Percentiles rank a stretch among this genome's conserved stretches.
Evolutionary conservation across 2,113 vertebrate genomes (phyloP).

Genomic region (Thunnus thynnus): DNA sequence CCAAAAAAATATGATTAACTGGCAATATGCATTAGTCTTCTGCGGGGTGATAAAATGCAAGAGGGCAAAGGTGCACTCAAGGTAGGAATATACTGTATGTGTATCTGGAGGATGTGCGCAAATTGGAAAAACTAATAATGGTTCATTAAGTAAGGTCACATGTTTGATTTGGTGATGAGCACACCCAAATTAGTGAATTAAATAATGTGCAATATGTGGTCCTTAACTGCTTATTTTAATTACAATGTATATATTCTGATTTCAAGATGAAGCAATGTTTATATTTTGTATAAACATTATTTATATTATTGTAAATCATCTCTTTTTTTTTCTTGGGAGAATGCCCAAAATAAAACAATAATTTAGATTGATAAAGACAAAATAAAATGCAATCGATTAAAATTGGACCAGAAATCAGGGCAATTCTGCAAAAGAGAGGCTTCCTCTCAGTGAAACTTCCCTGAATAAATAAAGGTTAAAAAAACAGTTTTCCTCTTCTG

Average conservation of each 20-base stretch:
- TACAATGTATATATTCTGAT: no score
- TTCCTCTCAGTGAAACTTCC: no score
- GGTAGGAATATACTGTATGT: conserved; percentile 3
- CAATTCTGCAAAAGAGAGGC: no score
- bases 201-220: neutral
- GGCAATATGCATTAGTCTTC: conserved; percentile 52
- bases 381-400: conserved; percentile 23
- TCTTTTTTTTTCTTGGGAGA: neutral
- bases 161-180: neutral
- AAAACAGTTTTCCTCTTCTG: conserved; percentile 15
- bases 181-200: neutral
- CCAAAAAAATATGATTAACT: conserved; percentile 60
- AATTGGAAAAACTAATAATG: conserved; percentile 9
- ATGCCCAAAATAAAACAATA: neutral
- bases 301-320: neutral
- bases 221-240: no score
- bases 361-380: conserved; percentile 25
- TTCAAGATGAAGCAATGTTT: neutral
- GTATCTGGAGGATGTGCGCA: neutral
- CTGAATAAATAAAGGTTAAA: neutral
- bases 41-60: conserved; percentile 42
- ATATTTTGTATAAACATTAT: conserved; percentile 3
- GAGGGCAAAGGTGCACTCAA: conserved; percentile 22
- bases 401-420: conserved; percentile 11
- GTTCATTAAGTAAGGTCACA: neutral